Conservation (phyloP, 2,797 vertebrate species). For the Falco peregrinus region DNA sequence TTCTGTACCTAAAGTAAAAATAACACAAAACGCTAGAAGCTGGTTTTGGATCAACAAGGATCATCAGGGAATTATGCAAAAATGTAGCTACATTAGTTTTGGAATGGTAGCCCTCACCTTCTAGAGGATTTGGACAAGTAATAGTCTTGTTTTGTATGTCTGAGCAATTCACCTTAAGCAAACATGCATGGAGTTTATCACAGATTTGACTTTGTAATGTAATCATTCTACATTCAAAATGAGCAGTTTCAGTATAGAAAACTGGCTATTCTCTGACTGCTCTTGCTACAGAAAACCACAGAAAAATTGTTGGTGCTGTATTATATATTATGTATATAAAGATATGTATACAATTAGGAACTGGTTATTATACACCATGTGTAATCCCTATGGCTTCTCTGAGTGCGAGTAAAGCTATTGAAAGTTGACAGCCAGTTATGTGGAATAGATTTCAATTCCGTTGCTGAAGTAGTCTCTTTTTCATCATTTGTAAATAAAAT, state of each 20-base stretch:
- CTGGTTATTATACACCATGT: neutral
- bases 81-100: neutral
- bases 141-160: neutral
- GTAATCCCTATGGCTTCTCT: neutral
- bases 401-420: neutral
- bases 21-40: neutral
- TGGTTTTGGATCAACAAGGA: neutral
- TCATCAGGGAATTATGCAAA: neutral
- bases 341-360: neutral
- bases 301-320: neutral
- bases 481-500: neutral
- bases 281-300: neutral
- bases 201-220: conserved; percentile 23
- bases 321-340: neutral
- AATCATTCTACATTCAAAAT: conserved; percentile 17
- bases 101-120: neutral
- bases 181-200: neutral
- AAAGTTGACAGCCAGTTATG: neutral
- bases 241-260: neutral
- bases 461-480: neutral
- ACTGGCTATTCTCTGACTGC: neutral
- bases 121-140: neutral
- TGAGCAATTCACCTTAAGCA: neutral
- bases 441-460: neutral
- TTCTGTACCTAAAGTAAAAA: neutral